Evolutionary conservation across 1,140 invertebrate species (phyloP).

Genomic region (Stegodyphus dumicola): DNA sequence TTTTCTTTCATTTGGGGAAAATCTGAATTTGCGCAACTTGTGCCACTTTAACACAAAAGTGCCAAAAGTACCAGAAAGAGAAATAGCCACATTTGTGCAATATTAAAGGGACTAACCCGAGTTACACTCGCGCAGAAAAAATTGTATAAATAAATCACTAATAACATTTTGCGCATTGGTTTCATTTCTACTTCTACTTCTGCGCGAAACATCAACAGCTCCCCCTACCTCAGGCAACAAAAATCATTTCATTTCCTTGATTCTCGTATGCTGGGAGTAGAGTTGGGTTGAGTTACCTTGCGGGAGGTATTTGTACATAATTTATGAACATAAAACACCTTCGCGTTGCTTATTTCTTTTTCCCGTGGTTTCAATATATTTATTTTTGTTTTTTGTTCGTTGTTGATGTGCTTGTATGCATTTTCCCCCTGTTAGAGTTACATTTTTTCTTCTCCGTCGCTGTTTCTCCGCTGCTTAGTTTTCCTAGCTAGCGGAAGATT

Average conservation of each 20-base stretch:
- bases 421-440: not conserved
- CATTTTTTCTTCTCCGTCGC: not conserved
- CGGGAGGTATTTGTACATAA: slow-evolving; percentile 53
- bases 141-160: slow-evolving; percentile 55
- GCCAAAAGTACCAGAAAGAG: slow-evolving; percentile 36
- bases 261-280: slow-evolving; percentile 6
- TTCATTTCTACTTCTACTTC: slow-evolving; percentile 14
- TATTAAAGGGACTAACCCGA: slow-evolving; percentile 48
- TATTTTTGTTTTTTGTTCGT: slow-evolving; percentile 34
- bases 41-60: slow-evolving; percentile 24
- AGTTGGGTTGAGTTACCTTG: slow-evolving; percentile 48
- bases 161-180: slow-evolving; percentile 59
- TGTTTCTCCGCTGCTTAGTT: slow-evolving; percentile 1
- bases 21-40: not conserved
- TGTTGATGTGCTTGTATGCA: slow-evolving; percentile 21
- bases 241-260: slow-evolving; percentile 55
- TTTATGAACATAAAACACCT: slow-evolving; percentile 60
- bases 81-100: slow-evolving; percentile 56
- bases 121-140: slow-evolving; percentile 11
- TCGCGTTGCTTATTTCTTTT: slow-evolving; percentile 41
- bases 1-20: not conserved
- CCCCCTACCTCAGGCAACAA: slow-evolving; percentile 20
- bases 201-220: slow-evolving; percentile 54
- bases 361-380: slow-evolving; percentile 51
- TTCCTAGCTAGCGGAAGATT: slow-evolving; percentile 20